Conservation (phyloP, 2,113 vertebrate genomes). For the Neolamprologus ventralis region DNA sequence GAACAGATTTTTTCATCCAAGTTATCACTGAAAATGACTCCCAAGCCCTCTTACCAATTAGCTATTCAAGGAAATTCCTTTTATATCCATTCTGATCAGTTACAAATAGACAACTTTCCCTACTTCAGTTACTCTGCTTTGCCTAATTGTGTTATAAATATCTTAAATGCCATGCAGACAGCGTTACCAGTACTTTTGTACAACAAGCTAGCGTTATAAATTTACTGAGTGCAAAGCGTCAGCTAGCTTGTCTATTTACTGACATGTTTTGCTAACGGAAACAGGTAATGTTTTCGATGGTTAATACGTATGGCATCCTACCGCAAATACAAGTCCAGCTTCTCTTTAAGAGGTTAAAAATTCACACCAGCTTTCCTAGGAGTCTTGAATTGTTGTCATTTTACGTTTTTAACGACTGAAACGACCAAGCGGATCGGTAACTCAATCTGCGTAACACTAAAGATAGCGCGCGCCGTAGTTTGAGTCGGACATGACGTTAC, state of each 20-base stretch:
- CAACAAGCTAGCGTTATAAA: neutral
- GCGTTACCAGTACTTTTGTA: neutral
- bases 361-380: neutral
- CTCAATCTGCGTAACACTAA: neutral
- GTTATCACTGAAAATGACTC: neutral
- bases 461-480: conserved; percentile 8
- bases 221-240: neutral
- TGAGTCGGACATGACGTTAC: conserved; percentile 37
- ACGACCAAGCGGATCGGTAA: neutral
- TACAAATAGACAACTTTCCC: neutral
- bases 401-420: neutral
- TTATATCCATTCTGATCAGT: neutral
- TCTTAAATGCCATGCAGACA: fast-evolving
- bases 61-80: neutral
- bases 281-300: neutral
- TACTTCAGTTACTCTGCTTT: neutral
- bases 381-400: neutral
- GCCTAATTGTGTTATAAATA: neutral
- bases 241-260: neutral
- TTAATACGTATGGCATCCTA: neutral
- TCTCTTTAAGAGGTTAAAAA: neutral
- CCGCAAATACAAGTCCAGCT: neutral
- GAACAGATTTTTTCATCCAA: neutral
- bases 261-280: neutral
- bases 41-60: neutral